phyloP scores from a whole-genome alignment of 2,113 vertebrate genomes.

The Perognathus longimembris region DNA sequence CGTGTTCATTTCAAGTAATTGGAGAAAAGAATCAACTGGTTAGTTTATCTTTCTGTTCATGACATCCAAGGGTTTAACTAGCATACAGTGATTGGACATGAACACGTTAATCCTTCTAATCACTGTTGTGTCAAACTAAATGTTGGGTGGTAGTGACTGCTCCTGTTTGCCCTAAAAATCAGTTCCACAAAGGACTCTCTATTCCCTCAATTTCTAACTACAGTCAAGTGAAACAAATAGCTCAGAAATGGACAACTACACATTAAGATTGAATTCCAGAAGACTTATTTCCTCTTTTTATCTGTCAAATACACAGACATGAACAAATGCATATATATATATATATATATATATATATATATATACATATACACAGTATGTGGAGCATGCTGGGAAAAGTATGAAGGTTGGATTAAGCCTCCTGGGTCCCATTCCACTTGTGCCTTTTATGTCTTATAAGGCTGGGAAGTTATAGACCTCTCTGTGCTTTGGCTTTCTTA shows the following conservation, averaged over 20 bases:
- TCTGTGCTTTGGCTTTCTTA: not conserved
- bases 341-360: rapidly evolving
- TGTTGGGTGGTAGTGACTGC: not conserved
- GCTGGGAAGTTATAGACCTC: not conserved
- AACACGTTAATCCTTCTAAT: not conserved
- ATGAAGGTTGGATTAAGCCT: not conserved
- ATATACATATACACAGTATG: rapidly evolving
- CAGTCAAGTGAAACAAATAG: not conserved
- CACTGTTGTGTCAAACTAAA: not conserved
- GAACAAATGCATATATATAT: not conserved
- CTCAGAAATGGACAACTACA: not conserved
- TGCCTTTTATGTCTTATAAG: not conserved
- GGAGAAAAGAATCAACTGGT: not conserved
- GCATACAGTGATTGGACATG: not conserved
- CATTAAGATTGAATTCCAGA: not conserved
- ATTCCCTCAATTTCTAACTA: not conserved
- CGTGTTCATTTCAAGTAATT: too few relatives aligned
- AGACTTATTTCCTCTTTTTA: not conserved
- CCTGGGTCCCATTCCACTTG: not conserved
- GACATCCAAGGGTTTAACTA: not conserved
- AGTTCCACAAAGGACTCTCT: not conserved
- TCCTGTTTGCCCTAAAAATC: not conserved
- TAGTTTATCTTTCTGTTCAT: not conserved
- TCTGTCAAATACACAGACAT: not conserved
- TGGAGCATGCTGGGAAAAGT: too few relatives aligned